phyloP scores from a whole-genome alignment of 2,797 vertebrate genomes.

The Anas bernieri region DNA sequence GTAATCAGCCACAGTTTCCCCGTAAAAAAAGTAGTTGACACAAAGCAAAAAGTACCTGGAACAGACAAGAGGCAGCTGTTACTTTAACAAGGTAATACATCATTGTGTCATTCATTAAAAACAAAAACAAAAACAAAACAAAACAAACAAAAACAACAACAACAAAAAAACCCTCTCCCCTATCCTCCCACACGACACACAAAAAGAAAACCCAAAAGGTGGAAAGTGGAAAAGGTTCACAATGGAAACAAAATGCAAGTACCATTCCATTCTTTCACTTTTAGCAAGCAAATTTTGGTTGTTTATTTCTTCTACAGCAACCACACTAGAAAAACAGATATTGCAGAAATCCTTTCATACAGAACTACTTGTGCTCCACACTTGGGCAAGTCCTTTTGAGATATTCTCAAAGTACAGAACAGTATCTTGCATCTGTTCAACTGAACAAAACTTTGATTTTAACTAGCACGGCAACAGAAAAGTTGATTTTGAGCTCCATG shows the following conservation, averaged over 20 bases:
- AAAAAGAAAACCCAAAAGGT: background rate
- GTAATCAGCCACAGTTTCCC: conserved; percentile 96
- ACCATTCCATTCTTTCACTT: background rate
- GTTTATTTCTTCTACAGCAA: background rate
- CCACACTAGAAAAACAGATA: background rate
- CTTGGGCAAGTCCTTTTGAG: background rate
- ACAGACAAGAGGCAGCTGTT: conserved; percentile 7
- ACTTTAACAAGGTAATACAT: background rate
- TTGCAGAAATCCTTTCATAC: background rate
- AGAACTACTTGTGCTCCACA: background rate
- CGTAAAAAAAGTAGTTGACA: conserved; percentile 99
- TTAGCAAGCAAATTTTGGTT: background rate
- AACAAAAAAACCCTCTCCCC: no score
- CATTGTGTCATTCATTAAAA: background rate
- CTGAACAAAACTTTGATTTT: background rate
- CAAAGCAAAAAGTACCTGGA: conserved; percentile 95
- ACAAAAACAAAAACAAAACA: background rate
- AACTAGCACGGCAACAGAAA: background rate
- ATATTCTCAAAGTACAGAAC: background rate
- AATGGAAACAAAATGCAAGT: background rate
- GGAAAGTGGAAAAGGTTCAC: background rate
- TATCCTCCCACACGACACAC: background rate
- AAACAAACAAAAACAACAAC: background rate
- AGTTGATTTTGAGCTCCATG: background rate
- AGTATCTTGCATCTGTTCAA: background rate